Base-by-base conservation (phyloP, 2,113 vertebrate species). In the Numenius arquata region DNA sequence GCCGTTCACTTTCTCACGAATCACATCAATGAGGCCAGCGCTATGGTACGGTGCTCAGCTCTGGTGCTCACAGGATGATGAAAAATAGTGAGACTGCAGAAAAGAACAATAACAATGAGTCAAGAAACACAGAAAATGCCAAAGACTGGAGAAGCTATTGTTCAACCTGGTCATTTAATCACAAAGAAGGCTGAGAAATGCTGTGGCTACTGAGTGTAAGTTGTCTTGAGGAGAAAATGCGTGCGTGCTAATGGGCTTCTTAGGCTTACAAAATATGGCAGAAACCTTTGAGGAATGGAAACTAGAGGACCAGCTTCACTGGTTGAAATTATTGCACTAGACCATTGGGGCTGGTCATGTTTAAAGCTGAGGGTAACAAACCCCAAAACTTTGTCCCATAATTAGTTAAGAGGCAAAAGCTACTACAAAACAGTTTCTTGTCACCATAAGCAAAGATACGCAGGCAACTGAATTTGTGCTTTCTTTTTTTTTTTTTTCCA, bases 301-400 rank as follows among this genome's bases (percentile, higher is more conserved):
- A 53, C 38, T 4, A 29, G 26, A 62, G 12, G 47, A 59, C 19
- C n/a, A 59, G 16, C 50, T 62, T 81, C 55, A 38, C 21, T 25
- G 15, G 6, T 4, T 82, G 22, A n/a, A 89, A 25, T 63, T 30
- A 15, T 53, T n/a, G 30, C 72, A 58, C 15, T 5, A 23, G 38
- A 55, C 26, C 1, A 0, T 4, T 36, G 56, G 12, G 5, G 38
- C 29, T 76, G 22, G 26, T 94, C 1, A 0, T 63, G 22, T 75
- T 50, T 53, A 53, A 45, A 66, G 62, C 18, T 40, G 32, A 48
- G 27, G 4, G 11, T 59, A 50, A 72, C 19, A 86, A 76, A 85
- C 17, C 7, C 19, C 38, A 26, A 14, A 62, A 56, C 6, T 59
- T 79, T 59, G 11, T 68, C 38, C 27, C 22, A 50, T 9, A 34